Conservation (phyloP, 1,140 invertebrate genomes). For the Neuroterus valhalla region DNA sequence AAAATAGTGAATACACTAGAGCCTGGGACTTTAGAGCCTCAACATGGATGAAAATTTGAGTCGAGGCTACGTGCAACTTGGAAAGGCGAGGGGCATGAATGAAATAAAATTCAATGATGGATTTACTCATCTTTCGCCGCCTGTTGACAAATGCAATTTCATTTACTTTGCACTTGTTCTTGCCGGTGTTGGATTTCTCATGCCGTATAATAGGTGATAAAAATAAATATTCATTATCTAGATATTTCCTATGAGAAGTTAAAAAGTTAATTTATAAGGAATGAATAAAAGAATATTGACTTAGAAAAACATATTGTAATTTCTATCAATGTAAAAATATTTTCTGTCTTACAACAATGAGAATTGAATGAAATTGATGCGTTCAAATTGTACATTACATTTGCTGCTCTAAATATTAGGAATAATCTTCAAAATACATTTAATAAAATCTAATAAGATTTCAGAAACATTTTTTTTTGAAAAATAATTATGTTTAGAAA, state of each 20-base stretch:
- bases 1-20: constrained; percentile 18
- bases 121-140: constrained; percentile 79
- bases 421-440: too few relatives aligned
- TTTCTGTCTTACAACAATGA: constrained; percentile 30
- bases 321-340: too few relatives aligned
- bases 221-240: not conserved
- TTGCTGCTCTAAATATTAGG: too few relatives aligned
- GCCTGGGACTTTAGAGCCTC: not conserved
- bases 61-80: constrained; percentile 80
- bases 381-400: too few relatives aligned
- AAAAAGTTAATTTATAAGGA: too few relatives aligned
- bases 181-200: constrained; percentile 91
- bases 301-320: too few relatives aligned
- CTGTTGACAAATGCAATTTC: constrained; percentile 84
- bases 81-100: constrained; percentile 75
- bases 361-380: too few relatives aligned
- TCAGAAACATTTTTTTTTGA: too few relatives aligned
- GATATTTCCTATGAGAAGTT: not conserved
- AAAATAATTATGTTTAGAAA: too few relatives aligned
- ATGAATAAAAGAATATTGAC: not conserved
- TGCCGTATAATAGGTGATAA: constrained; percentile 90
- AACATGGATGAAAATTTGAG: constrained; percentile 82
- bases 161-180: constrained; percentile 88
- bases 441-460: too few relatives aligned
- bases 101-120: constrained; percentile 76